These are phyloP conservation scores for Pseudobourletiella spinata DNA, from an alignment of 1,140 invertebrate genomes.

Conservation along the genomic window DNA sequence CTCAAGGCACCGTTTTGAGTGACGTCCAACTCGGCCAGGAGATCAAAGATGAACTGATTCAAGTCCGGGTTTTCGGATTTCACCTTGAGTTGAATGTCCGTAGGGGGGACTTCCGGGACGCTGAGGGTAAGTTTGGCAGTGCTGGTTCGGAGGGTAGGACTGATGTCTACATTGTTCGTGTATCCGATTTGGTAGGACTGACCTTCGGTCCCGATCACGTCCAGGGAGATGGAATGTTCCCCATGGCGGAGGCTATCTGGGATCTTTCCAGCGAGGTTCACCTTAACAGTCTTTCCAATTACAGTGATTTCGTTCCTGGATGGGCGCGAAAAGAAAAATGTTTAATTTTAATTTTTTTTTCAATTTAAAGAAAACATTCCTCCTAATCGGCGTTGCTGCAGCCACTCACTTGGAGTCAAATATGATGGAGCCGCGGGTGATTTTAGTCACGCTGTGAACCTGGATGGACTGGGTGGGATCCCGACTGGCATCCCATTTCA, in stretches of 20 bases:
- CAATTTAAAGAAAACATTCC: too few species aligned
- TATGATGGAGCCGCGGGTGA: neutral
- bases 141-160: neutral
- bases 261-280: conserved; percentile 15
- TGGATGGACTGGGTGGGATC: conserved; percentile 14
- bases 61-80: neutral
- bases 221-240: conserved; percentile 15
- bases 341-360: too few species aligned
- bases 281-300: conserved; percentile 8
- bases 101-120: conserved; percentile 11
- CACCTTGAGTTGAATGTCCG: conserved; percentile 2
- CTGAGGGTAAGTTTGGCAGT: conserved; percentile 5
- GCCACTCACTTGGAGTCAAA: conserved; percentile 31
- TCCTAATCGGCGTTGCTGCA: too few species aligned
- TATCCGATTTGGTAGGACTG: conserved; percentile 8
- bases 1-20: conserved; percentile 11
- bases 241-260: conserved; percentile 16
- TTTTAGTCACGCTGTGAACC: conserved; percentile 20
- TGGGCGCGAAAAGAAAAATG: neutral
- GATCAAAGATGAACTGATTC: conserved; percentile 14
- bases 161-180: conserved; percentile 14
- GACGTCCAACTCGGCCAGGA: conserved; percentile 14
- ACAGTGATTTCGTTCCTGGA: conserved; percentile 24
- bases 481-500: conserved; percentile 32
- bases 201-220: neutral